Conservation (phyloP, 2,113 vertebrate genomes). For the Callionymus lyra region DNA sequence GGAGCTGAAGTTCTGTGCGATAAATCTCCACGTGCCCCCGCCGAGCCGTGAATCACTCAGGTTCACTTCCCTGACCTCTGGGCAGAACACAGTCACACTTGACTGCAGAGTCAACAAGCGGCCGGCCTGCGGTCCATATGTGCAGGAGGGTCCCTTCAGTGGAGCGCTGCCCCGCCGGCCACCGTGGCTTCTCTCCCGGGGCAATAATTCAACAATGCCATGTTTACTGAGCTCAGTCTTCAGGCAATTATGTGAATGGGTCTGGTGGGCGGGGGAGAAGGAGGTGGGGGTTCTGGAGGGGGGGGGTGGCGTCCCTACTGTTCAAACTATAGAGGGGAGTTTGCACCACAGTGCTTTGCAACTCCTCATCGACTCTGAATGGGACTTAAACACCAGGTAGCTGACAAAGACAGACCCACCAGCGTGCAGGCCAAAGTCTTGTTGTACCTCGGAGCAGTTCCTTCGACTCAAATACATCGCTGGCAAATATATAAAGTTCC, state of each 20-base stretch:
- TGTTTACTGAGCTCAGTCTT: constrained; percentile 56
- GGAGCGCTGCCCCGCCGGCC: constrained; percentile 24
- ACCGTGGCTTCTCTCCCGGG: constrained; percentile 32
- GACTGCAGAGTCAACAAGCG: constrained; percentile 45
- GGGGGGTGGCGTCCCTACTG: constrained; percentile 18
- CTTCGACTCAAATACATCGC: no score
- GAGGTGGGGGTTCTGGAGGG: not conserved
- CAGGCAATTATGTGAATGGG: constrained; percentile 45
- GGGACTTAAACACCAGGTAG: constrained; percentile 28
- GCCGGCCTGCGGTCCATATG: constrained; percentile 34
- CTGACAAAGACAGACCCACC: constrained; percentile 7
- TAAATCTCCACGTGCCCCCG: constrained; percentile 17
- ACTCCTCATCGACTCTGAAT: constrained; percentile 25
- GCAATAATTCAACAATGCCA: constrained; percentile 44
- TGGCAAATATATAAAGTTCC: no score
- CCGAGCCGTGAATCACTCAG: constrained; percentile 27
- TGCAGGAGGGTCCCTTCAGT: constrained; percentile 29
- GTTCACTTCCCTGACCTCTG: constrained; percentile 41
- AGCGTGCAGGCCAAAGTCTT: no score
- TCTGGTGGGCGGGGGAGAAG: constrained; percentile 10
- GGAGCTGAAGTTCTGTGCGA: not conserved
- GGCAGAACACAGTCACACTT: constrained; percentile 45
- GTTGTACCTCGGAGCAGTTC: no score
- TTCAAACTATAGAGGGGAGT: constrained; percentile 48
- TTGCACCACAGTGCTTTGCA: constrained; percentile 42